These are phyloP conservation scores for Oxyteleia sp. DNA, from an alignment of 2,888 invertebrate species.

Conservation along the genomic window DNA sequence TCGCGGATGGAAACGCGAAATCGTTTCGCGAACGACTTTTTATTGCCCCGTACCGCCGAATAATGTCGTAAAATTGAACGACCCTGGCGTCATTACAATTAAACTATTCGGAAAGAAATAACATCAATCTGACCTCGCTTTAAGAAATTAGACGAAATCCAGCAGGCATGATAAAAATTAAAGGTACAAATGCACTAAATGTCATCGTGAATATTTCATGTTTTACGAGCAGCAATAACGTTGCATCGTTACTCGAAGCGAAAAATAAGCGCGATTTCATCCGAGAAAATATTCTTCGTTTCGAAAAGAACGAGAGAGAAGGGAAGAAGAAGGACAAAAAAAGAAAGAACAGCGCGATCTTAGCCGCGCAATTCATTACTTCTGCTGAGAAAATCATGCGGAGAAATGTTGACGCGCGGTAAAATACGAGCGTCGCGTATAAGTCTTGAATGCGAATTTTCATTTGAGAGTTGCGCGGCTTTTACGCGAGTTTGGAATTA, in stretches of 20 bases:
- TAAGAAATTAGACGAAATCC: conserved; percentile 15
- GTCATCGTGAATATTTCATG: conserved; percentile 44
- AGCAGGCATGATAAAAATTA: conserved; percentile 34
- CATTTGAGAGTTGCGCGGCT: conserved; percentile 48
- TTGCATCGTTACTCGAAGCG: conserved; percentile 28
- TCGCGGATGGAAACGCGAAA: not conserved
- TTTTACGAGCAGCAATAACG: conserved; percentile 56
- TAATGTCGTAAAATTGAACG: not conserved
- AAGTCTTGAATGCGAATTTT: conserved; percentile 63
- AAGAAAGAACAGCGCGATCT: conserved; percentile 37
- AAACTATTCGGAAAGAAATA: not conserved
- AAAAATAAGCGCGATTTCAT: conserved; percentile 48
- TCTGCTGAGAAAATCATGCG: conserved; percentile 59
- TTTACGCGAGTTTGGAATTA: conserved; percentile 45
- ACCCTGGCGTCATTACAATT: not conserved
- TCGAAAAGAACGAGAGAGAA: conserved; percentile 15
- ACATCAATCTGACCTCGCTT: not conserved
- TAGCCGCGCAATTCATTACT: conserved; percentile 57
- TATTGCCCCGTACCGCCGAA: not conserved
- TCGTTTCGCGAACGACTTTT: not conserved
- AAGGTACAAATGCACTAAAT: conserved; percentile 43
- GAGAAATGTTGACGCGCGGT: conserved; percentile 51
- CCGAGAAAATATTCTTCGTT: conserved; percentile 57
- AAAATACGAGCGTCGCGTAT: conserved; percentile 59
- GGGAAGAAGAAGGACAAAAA: no score